Evolutionary conservation across 2,113 vertebrate species (phyloP), one percentile per base, ranked within the genome.

Genomic region (Thamnophis sirtalis): DNA sequence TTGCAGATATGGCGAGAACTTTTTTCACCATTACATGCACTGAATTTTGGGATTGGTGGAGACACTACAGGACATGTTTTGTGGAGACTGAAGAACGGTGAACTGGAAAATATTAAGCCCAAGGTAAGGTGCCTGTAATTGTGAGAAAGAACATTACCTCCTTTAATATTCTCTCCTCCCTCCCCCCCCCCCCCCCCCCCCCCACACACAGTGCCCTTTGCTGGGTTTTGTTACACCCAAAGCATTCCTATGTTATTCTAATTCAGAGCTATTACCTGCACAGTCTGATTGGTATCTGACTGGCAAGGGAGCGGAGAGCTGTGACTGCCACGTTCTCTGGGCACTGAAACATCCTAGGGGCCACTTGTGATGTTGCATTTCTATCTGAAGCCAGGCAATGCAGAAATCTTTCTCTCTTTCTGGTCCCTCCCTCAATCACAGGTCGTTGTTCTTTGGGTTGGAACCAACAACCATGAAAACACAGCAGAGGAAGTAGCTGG

Each of bases 11-110:
- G 99, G 99, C 97, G 98, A 95, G 98, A 99, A 92, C 97, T 99
- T 48, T 99, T 99, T 96, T 99, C 99, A 48, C 99, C 99, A 0
- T 98, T 99, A 63, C 99, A 99, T 22, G 99, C 99, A 0, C 95
- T 99, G 90, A 99, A 99, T 96, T 99, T 99, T 96, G 99, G 99
- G 84, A 98, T 99, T 9, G 98, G 98, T 3, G 99, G 98, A 15
- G 99, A 99, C 97, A 99, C 98, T 91, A 99, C 99, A 3, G 98
- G 98, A 60, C 99, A 99, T 0, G 98, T 99, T 15, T 97, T 99
- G 38, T 99, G 99, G 99, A 98, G 99, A 89, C 98, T 99, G 95
- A 98, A 99, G 97, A 99, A 99, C 0, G 99, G 99, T 60, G 99
- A 99, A 95, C 97, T 99, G 96, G 98, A 99, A 93, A 99, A 99